Evolutionary conservation across 1,140 invertebrate species (phyloP), one percentile per base, ranked within the genome.

Genomic region (Centruroides sculpturatus): DNA sequence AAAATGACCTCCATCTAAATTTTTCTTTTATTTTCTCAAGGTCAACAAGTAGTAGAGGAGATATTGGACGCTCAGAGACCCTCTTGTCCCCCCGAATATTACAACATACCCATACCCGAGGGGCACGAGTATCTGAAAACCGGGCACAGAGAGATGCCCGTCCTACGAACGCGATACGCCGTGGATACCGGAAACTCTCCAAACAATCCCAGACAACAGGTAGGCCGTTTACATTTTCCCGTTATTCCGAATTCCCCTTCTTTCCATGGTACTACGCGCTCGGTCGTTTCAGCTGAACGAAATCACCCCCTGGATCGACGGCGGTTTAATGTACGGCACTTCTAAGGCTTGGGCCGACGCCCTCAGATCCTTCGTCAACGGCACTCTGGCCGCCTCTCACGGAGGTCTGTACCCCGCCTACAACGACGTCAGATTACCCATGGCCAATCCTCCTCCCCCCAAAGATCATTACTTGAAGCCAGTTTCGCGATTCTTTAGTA

Each of bases 21-120:
- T 13, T 13, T 10, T 47, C 47, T 59, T 35, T 3, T 63, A 57
- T 56, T 64, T 63, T 57, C 23, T n/a, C 8, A 62, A 81, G 78
- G 79, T 55, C 80, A 82, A 67, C 81, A 83, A 70, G 74, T 82
- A 4, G 80, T 82, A 12, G 81, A 83, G 69, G 81, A 83, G 72
- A 79, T 83, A 59, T 68, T 83, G 54, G 81, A 83, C 72, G 75
- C 79, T 9, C 80, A 82, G 67, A 69, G 75, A 62, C 68, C 77
- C 13, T 75, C 74, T n/a, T 81, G 79, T 70, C 79, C 79, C 12
- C 78, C 78, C 0, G 77, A 80, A 69, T 81, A 81, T 68, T 77
- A 80, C 60, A 81, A 80, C 60, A 76, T 82, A 56, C n/a, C 66
- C 34, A 76, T 82, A 52, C 78, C 79, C 11, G 47, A 71, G 51